Conservation (phyloP, 37 sponge, comb jelly and placozoan species). For the Spongia lamella region DNA sequence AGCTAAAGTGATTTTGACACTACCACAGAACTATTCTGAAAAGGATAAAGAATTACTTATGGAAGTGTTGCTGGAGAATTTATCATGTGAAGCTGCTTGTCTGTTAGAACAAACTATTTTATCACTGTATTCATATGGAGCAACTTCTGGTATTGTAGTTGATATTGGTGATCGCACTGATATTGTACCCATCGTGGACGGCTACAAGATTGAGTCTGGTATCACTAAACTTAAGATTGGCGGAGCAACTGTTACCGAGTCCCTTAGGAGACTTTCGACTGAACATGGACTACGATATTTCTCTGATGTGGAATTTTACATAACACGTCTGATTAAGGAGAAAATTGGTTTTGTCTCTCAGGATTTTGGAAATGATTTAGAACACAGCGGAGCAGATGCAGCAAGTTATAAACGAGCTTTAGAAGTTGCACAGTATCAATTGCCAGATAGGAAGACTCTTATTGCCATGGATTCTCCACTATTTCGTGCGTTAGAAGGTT, state of each 20-base stretch:
- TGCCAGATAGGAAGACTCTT: conserved; percentile 70
- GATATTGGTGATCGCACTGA: conserved; percentile 76
- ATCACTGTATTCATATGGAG: conserved; percentile 77
- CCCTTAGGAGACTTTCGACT: conserved; percentile 55
- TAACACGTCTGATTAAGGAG: conserved; percentile 74
- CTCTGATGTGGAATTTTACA: conserved; percentile 77
- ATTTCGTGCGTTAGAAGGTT: conserved; percentile 71
- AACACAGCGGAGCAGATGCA: conserved; percentile 18
- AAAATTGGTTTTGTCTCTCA: conserved; percentile 62
- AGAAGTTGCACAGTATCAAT: conserved; percentile 64
- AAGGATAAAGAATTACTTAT: conserved; percentile 35
- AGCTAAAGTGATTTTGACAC: conserved; percentile 33
- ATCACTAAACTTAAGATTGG: conserved; percentile 50
- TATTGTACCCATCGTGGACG: conserved; percentile 76
- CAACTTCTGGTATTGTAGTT: conserved; percentile 73
- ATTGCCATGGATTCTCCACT: conserved; percentile 48
- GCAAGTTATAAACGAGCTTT: conserved; percentile 39
- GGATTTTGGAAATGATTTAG: conserved; percentile 36
- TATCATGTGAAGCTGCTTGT: conserved; percentile 28
- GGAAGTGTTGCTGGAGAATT: conserved; percentile 43
- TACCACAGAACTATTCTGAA: conserved; percentile 44
- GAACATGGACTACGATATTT: conserved; percentile 72
- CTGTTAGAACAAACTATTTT: conserved; percentile 74
- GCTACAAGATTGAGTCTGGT: conserved; percentile 66
- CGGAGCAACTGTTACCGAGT: conserved; percentile 71